Conservation (phyloP, 2,888 invertebrate genomes). For the Cistogaster globosa region DNA sequence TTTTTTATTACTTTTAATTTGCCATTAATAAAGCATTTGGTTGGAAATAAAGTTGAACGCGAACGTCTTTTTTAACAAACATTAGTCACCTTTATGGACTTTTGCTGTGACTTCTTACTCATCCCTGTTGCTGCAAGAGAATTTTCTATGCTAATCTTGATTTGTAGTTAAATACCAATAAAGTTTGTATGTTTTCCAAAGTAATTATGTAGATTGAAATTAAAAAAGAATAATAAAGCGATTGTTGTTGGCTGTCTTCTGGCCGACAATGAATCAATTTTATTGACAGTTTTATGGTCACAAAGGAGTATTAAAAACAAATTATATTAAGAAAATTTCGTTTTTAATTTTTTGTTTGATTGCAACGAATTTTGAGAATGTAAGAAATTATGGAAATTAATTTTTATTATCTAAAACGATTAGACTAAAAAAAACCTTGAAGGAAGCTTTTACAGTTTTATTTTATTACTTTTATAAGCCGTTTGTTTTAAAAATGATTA, state of each 20-base stretch:
- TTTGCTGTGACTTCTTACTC: slow-evolving; percentile 30
- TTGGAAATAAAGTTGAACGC: slow-evolving; percentile 19
- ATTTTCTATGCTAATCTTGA: slow-evolving; percentile 25
- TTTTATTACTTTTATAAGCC: background rate
- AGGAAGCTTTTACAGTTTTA: background rate
- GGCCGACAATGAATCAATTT: slow-evolving; percentile 79
- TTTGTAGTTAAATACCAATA: slow-evolving; percentile 55
- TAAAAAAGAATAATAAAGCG: slow-evolving; percentile 53
- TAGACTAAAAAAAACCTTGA: background rate
- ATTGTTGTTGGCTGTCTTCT: slow-evolving; percentile 52
- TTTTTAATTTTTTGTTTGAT: background rate
- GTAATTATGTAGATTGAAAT: slow-evolving; percentile 64
- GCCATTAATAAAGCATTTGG: slow-evolving; percentile 80
- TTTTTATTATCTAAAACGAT: no score
- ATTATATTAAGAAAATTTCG: background rate
- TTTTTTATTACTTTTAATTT: slow-evolving; percentile 82
- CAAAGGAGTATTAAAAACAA: slow-evolving; percentile 36
- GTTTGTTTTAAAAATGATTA: background rate
- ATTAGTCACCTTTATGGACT: slow-evolving; percentile 69
- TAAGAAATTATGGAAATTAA: background rate
- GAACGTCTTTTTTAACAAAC: slow-evolving; percentile 55
- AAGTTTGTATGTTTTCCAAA: slow-evolving; percentile 13
- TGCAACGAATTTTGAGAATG: background rate
- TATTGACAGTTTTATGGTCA: slow-evolving; percentile 79
- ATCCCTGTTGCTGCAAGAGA: background rate